A percentile compares a stretch with the other conserved stretches of the same genome.
Conservation (phyloP, 2,113 vertebrate species). For the Myiopsitta monachus region DNA sequence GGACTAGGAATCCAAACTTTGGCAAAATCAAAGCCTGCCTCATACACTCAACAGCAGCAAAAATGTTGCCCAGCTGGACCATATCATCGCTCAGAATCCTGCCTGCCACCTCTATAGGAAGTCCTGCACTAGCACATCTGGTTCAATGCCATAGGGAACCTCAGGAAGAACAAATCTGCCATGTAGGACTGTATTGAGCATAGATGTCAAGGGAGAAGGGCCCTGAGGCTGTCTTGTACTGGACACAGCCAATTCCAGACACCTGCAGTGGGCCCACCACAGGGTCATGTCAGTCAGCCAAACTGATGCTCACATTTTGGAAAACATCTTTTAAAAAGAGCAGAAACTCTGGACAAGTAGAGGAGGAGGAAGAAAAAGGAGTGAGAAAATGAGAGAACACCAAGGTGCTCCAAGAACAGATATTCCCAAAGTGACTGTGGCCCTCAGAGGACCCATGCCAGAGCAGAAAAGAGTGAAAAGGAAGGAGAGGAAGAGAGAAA, state of each 20-base stretch:
- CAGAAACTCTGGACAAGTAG: background rate
- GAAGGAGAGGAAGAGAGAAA: background rate
- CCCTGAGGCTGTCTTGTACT: background rate
- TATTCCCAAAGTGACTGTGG: background rate
- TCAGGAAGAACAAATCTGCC: background rate
- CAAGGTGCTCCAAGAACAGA: background rate
- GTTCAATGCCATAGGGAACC: background rate
- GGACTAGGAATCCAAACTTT: background rate
- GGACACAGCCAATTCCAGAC: background rate
- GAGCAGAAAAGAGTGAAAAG: background rate
- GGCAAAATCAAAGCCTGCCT: background rate
- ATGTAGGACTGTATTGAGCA: background rate
- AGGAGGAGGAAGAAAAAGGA: background rate
- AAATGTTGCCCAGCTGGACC: background rate
- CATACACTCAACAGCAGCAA: rapidly evolving
- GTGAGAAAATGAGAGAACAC: background rate
- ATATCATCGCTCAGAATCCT: background rate
- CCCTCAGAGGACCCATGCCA: background rate
- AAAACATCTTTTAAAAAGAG: background rate
- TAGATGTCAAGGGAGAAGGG: background rate
- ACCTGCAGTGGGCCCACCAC: background rate
- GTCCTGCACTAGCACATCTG: too few relatives aligned
- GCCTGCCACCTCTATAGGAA: background rate
- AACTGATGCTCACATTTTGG: background rate
- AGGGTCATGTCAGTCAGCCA: background rate